These are phyloP conservation scores for Malurus splendens DNA, from an alignment of 2,797 vertebrate species.

Conservation along the genomic window DNA sequence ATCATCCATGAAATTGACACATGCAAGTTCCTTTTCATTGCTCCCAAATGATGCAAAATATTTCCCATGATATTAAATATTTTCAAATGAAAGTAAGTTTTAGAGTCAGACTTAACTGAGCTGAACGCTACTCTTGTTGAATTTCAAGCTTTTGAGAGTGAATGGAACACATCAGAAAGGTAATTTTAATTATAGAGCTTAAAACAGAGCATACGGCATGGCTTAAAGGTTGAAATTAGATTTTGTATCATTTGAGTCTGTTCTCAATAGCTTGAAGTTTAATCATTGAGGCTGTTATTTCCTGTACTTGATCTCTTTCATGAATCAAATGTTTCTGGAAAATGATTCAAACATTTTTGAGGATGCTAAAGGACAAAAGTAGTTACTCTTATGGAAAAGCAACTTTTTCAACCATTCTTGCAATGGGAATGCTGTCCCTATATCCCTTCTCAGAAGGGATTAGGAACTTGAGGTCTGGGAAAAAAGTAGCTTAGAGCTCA, in stretches of 20 bases:
- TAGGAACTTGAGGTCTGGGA: neutral
- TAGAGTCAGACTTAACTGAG: neutral
- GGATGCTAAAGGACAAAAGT: neutral
- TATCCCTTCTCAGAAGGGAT: neutral
- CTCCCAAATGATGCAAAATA: neutral
- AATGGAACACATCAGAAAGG: neutral
- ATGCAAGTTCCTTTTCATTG: neutral
- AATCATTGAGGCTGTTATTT: neutral
- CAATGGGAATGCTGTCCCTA: neutral
- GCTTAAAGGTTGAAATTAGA: neutral
- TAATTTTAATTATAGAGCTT: constrained; percentile 6
- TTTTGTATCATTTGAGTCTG: neutral
- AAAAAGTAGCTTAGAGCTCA: neutral
- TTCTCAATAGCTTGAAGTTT: neutral
- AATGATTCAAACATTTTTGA: neutral
- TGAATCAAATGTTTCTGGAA: neutral
- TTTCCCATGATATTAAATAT: neutral
- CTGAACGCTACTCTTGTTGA: neutral
- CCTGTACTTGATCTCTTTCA: neutral
- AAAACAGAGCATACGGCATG: neutral
- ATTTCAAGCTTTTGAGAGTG: neutral
- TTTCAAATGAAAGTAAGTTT: neutral
- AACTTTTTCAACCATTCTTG: neutral
- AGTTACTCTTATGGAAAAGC: neutral
- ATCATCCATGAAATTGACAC: neutral